phyloP scores from a whole-genome alignment of 2,797 vertebrate genomes.

The Silurus aristotelis region DNA sequence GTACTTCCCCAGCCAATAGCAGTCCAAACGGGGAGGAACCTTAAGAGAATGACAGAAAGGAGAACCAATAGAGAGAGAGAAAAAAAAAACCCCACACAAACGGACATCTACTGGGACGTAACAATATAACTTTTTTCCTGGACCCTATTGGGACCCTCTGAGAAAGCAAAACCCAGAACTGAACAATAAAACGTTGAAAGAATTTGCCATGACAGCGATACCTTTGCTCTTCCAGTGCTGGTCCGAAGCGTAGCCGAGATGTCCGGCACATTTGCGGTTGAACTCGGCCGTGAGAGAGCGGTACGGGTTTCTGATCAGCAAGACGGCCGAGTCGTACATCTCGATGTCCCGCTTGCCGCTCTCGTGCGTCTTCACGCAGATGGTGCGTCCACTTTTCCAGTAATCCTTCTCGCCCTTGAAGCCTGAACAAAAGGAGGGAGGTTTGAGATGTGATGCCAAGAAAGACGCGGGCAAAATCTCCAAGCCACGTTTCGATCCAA shows the following conservation, averaged over 20 bases:
- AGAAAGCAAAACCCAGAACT: background rate
- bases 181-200: background rate
- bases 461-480: constrained; percentile 31
- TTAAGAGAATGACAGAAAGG: no score
- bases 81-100: no score
- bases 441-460: constrained; percentile 34
- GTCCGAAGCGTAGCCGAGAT: constrained; percentile 90
- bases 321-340: constrained; percentile 91
- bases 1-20: no score
- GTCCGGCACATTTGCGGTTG: constrained; percentile 95
- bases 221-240: constrained; percentile 94
- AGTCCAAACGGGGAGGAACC: no score
- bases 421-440: constrained; percentile 70
- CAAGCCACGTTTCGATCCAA: constrained; percentile 21
- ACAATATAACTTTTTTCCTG: background rate
- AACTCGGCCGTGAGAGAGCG: constrained; percentile 92
- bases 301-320: constrained; percentile 94
- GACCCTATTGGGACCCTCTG: background rate
- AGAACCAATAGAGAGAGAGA: no score
- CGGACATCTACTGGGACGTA: no score
- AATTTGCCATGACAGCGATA: constrained; percentile 43
- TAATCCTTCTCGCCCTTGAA: constrained; percentile 99
- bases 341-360: constrained; percentile 91
- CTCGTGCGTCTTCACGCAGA: constrained; percentile 97
- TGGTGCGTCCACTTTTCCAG: constrained; percentile 92